phyloP scores from a whole-genome alignment of 2,888 invertebrate genomes.

The Melanostoma scalare region DNA sequence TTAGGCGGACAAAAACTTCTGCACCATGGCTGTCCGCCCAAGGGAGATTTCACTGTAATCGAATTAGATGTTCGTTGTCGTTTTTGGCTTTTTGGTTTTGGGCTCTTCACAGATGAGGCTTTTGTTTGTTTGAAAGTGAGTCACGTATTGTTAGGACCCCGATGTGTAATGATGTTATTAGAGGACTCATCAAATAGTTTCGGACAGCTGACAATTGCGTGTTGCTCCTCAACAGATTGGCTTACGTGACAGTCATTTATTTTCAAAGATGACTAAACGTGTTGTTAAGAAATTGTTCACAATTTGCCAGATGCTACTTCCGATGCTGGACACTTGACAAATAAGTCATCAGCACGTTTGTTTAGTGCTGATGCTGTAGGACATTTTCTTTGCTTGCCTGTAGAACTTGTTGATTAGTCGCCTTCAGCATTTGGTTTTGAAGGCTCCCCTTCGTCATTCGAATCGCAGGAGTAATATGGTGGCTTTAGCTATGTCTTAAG shows the following conservation, averaged over 20 bases:
- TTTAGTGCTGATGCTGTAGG: not conserved
- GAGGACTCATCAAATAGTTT: constrained; percentile 71
- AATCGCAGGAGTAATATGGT: not conserved
- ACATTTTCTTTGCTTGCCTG: no score
- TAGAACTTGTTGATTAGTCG: constrained; percentile 40
- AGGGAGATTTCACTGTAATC: no score
- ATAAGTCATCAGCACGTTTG: constrained; percentile 53
- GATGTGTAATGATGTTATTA: constrained; percentile 67
- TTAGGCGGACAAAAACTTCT: no score
- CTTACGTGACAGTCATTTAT: constrained; percentile 72
- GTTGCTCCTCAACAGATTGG: constrained; percentile 65
- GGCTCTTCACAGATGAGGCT: constrained; percentile 41
- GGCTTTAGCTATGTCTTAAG: not conserved
- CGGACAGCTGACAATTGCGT: constrained; percentile 69
- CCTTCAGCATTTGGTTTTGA: constrained; percentile 4
- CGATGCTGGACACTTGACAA: constrained; percentile 62
- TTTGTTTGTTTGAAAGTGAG: constrained; percentile 41
- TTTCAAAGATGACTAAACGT: constrained; percentile 40
- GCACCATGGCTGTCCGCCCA: no score
- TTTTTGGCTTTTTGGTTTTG: not conserved
- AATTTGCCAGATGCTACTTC: constrained; percentile 39
- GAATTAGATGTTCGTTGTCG: constrained; percentile 52
- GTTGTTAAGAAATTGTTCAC: constrained; percentile 17
- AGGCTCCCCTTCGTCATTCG: not conserved
- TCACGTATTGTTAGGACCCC: constrained; percentile 56